phyloP scores from a whole-genome alignment of 2,113 vertebrate species.

The Embiotoca jacksoni region DNA sequence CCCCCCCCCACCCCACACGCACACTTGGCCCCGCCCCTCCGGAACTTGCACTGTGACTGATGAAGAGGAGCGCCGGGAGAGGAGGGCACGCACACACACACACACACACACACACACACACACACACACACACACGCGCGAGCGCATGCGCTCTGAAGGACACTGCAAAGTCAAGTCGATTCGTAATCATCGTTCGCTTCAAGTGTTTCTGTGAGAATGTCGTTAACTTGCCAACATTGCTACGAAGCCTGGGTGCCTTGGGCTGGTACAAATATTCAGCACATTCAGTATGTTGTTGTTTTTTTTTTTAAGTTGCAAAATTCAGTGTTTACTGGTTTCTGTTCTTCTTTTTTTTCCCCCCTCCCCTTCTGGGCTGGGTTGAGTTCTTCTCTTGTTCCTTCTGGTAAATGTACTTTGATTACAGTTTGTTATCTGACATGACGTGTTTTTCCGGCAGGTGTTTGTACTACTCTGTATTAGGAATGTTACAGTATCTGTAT shows the following conservation, averaged over 20 bases:
- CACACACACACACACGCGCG: no score
- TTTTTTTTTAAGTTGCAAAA: slow-evolving; percentile 70
- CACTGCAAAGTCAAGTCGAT: slow-evolving; percentile 76
- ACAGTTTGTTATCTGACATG: slow-evolving; percentile 74
- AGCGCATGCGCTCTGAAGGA: slow-evolving; percentile 62
- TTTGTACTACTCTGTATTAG: slow-evolving; percentile 86
- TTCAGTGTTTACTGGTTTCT: slow-evolving; percentile 71
- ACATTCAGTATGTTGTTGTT: slow-evolving; percentile 56
- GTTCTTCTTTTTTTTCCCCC: slow-evolving; percentile 24
- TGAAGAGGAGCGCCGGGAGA: slow-evolving; percentile 57
- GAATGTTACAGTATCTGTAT: slow-evolving; percentile 84
- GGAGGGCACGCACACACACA: slow-evolving; percentile 17
- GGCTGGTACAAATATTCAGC: slow-evolving; percentile 85
- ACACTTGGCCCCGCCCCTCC: slow-evolving; percentile 41
- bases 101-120: no score
- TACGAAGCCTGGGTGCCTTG: slow-evolving; percentile 90
- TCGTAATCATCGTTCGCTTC: slow-evolving; percentile 78
- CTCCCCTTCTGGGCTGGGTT: slow-evolving; percentile 44
- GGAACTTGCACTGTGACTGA: slow-evolving; percentile 87
- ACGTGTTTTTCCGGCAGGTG: slow-evolving; percentile 80
- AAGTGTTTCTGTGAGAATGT: slow-evolving; percentile 84
- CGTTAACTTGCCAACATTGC: slow-evolving; percentile 87
- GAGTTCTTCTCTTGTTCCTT: slow-evolving; percentile 61
- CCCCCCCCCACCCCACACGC: slow-evolving; percentile 3
- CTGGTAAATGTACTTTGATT: slow-evolving; percentile 78